Percentiles rank a stretch among this genome's conserved stretches.
Conservation (phyloP, 2,113 vertebrate species). For the Hypanus sabinus region DNA sequence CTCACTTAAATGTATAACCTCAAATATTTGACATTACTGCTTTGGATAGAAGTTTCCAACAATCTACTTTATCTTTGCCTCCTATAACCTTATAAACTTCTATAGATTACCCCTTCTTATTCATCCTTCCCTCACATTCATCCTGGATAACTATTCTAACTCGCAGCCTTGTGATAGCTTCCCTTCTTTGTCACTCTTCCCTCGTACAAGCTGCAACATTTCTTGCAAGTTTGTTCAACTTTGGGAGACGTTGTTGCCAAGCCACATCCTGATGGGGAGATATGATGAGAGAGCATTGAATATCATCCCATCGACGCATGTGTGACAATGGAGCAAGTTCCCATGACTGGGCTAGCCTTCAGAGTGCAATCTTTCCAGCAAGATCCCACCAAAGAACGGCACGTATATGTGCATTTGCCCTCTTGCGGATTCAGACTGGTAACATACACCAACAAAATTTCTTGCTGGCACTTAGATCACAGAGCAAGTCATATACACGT, state of each 20-base stretch:
- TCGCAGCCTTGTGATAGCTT: background rate
- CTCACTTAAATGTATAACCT: too few relatives aligned
- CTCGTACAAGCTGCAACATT: background rate
- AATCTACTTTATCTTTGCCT: too few relatives aligned
- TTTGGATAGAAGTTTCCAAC: too few relatives aligned
- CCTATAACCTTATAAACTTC: too few relatives aligned
- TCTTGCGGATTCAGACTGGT: background rate
- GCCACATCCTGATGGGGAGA: too few relatives aligned
- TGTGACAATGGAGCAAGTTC: background rate
- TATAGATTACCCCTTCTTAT: too few relatives aligned
- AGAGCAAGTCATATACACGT: too few relatives aligned
- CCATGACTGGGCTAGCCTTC: background rate
- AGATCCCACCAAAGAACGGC: too few relatives aligned
- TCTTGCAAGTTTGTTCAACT: background rate
- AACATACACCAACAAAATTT: too few relatives aligned
- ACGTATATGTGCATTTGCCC: background rate
- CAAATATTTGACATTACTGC: too few relatives aligned
- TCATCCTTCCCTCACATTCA: background rate
- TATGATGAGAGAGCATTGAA: too few relatives aligned
- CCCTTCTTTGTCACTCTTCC: background rate
- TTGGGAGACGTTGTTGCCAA: background rate
- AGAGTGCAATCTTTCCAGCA: background rate
- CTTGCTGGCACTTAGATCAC: too few relatives aligned
- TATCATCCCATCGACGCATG: background rate
- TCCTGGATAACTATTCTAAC: background rate